Base-by-base conservation (phyloP, 2,888 invertebrate species). In the Rhopalosiphum nymphaeae region DNA sequence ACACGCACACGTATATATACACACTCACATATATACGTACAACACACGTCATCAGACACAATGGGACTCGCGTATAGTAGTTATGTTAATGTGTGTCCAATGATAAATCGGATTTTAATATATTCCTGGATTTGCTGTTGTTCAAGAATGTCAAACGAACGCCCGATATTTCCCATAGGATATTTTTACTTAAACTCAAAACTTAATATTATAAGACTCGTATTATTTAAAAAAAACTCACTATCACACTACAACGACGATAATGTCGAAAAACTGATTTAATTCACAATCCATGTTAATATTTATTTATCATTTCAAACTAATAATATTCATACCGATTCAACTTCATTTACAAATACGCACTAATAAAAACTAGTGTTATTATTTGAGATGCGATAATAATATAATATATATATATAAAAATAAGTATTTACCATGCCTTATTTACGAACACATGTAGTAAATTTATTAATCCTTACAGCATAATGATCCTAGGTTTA, bases 51-150 rank as follows among this genome's bases (percentile, higher is more conserved):
- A 93, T 78, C 92, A 93, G 92, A 93, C 92, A 93, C 92, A 93
- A 93, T 93, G 92, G 92, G 92, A 78, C 92, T 93, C 88, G 88
- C 78, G 88, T 67, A 88, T 93, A 93, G 92, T 93, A 93, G 92
- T 93, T 93, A 93, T 93, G 92, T 93, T 93, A 93, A 93, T 93
- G 92, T 87, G 87, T 67, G 92, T 89, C 92, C 92, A 93, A 93
- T 93, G 92, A 93, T 93, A 93, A 93, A 93, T 93, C 92, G 92
- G 92, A 93, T 89, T 93, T 89, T 93, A 93, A 93, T 89, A 93
- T 93, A 93, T 93, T 93, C 92, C 89, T 78, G 92, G 92, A 93
- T 93, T 93, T 78, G 92, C 88, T 44, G 92, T 91, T 91, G 91
- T 91, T 84, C 92, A 78, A 93, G 92, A 93, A 93, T 93, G 92